These are phyloP conservation scores for Leucopsar rothschildi DNA, from an alignment of 2,113 vertebrate genomes.

Conservation along the genomic window DNA sequence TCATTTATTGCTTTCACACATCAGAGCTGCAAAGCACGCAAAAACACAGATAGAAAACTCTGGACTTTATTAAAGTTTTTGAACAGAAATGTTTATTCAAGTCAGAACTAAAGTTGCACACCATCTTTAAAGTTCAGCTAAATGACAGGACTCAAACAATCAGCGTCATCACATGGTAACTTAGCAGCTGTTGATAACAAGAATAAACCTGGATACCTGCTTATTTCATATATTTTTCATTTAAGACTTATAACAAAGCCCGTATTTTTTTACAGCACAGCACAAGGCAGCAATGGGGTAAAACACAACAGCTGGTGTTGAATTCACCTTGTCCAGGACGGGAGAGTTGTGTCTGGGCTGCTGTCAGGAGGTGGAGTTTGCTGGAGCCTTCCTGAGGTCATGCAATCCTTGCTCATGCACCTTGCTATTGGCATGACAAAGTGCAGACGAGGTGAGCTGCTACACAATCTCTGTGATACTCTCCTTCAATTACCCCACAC, in stretches of 20 bases:
- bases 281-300: background rate
- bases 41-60: background rate
- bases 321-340: background rate
- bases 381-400: background rate
- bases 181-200: background rate
- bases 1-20: background rate
- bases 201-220: background rate
- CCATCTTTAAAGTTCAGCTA: background rate
- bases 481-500: background rate
- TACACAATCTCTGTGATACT: rapidly evolving
- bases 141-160: background rate
- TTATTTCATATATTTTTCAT: background rate
- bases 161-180: background rate
- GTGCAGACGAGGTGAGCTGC: rapidly evolving
- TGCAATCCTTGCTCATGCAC: background rate
- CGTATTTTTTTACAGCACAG: background rate
- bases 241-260: background rate
- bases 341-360: background rate
- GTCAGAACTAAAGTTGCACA: background rate
- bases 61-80: background rate
- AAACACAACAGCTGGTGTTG: background rate
- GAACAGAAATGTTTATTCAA: background rate
- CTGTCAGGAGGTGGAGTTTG: background rate
- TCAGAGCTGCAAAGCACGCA: background rate
- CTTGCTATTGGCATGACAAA: background rate